Base-by-base conservation (phyloP, 2,113 vertebrate species). In the Oryzias javanicus region DNA sequence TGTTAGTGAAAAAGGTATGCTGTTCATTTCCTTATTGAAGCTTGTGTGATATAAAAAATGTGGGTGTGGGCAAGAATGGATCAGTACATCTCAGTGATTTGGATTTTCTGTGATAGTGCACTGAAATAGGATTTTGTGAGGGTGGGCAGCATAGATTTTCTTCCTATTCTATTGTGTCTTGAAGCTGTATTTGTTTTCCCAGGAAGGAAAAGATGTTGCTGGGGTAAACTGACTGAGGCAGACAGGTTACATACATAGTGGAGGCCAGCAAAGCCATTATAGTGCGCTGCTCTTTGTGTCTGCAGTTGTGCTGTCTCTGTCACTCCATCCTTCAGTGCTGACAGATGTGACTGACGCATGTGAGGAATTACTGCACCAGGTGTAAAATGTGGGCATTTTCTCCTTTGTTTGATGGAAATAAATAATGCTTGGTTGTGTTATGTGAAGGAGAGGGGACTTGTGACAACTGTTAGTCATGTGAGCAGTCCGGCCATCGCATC, bases 1-100 rank as follows among this genome's bases (percentile, higher is more conserved):
- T 86, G 74, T 89, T 45, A 91, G 71, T 91, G 92, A 88, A 82
- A 85, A 91, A 95, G 93, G 93, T 95, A 92, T 88, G 88, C 75
- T 86, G 88, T 83, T 82, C 49, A 86, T 92, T 88, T 82, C 86
- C 88, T 85, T 86, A 66, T 80, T 87, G 75, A 87, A 85, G 88
- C 76, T 68, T 84, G 80, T 48, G 51, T 88, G 82, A 74, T 67
- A 27, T 87, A 74, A 67, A 60, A 78, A 14, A 66, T 59, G 76
- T 76, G 80, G 80, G 67, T 80, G 78, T 79, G 77, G 70, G 64
- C 57, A 61, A 62, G 61, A 60, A 64, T 74, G 64, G 71, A 50
- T 68, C 55, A 74, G 20, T 40, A 46, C 46, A 70, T 64, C 67
- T 76, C 60, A 78, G 56, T 51, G 55, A 67, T 42, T 74, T 59